Base-by-base conservation (phyloP, 2,113 vertebrate species). In the Halcyon senegalensis region DNA sequence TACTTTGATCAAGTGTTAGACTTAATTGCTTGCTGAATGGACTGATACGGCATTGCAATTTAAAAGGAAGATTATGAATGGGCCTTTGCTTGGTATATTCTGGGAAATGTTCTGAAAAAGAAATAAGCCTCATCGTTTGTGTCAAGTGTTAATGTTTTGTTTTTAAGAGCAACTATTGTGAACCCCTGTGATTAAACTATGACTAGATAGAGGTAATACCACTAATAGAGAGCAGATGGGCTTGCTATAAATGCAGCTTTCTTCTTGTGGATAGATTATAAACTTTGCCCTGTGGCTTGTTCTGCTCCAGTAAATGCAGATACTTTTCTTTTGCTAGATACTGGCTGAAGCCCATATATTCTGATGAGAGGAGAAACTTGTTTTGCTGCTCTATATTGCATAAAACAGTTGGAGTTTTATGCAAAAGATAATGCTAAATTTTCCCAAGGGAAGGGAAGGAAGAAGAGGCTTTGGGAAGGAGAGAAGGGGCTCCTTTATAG, bases 371-470 rank as follows among this genome's bases (percentile, higher is more conserved):
- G 50, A 79, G 33, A 24, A 91, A 82, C 56, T 82, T 87, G 30
- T 53, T 95, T 94, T 89, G 51, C 64, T 89, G 77, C 74, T 87
- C 41, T 48, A 44, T 69, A 43, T 70, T 63, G 27, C 80, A 87
- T 50, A 85, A 66, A 93, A 50, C 74, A 96, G 82, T 93, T 95
- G 93, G 84, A 94, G 70, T 87, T 94, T 77, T 87, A 94, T 77
- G 90, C 48, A 74, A 83, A 94, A 91, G 41, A 67, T 58, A 93
- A 81, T 27, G 77, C 23, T 78, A 87, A 70, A 68, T 66, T 90
- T 92, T 92, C 86, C 37, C 80, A 63, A 51, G 59, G 56, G 94
- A 85, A 79, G 11, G 46, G 59, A 90, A 6, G 23, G 56, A 74
- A 86, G 37, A 68, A 84, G 46, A 84, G 19, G 5, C 20, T 67